phyloP scores from a whole-genome alignment of 2,797 vertebrate species.

The Cheirogaleus major region DNA sequence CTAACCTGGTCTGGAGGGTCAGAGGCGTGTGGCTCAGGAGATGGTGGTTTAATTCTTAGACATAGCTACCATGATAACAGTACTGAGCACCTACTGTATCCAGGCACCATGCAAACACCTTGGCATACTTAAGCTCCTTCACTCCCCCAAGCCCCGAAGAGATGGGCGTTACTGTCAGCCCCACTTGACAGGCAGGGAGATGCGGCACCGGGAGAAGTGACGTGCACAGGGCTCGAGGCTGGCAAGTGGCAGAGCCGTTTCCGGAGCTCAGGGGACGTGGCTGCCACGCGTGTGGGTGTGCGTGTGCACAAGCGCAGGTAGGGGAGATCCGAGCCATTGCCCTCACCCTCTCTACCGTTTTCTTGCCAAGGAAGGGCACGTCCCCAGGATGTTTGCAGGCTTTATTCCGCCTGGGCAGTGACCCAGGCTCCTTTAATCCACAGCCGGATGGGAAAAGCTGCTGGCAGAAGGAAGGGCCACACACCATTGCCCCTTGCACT shows the following conservation, averaged over 20 bases:
- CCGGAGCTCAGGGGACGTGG: neutral
- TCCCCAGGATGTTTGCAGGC: conserved; percentile 73
- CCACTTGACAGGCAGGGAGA: neutral
- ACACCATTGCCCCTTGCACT: conserved; percentile 62
- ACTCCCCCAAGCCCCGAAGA: neutral
- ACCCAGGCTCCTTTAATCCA: conserved; percentile 70
- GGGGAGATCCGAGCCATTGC: neutral
- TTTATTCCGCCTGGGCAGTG: conserved; percentile 71
- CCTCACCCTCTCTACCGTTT: neutral
- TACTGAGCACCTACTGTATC: neutral
- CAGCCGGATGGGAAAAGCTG: conserved; percentile 69
- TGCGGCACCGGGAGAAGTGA: rapidly evolving
- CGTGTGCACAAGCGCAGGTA: neutral
- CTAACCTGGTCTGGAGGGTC: neutral
- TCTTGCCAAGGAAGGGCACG: conserved; percentile 45
- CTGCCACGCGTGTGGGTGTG: rapidly evolving
- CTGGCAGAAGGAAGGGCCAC: conserved; percentile 65
- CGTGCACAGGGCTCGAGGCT: neutral
- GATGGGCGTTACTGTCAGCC: neutral
- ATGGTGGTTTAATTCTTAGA: neutral
- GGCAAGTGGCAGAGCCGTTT: neutral
- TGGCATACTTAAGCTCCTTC: neutral
- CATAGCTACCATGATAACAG: neutral
- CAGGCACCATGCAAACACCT: neutral
- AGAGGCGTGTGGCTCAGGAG: neutral